phyloP scores from a whole-genome alignment of 2,113 vertebrate species.

The Oxygymnocypris stewartii region DNA sequence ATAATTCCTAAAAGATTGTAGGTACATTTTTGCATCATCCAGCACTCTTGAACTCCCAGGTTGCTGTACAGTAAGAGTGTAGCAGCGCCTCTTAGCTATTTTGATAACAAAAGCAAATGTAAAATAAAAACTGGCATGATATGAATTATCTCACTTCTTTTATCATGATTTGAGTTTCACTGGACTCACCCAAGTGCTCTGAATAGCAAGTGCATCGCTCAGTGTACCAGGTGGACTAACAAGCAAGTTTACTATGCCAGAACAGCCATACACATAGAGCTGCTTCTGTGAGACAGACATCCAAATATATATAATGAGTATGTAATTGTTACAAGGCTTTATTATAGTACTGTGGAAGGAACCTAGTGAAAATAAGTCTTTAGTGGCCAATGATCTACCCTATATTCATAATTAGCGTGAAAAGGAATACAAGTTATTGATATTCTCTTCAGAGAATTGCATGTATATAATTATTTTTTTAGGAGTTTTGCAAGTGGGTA shows the following conservation, averaged over 20 bases:
- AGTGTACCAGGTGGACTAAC: not conserved
- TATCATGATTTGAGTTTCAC: not conserved
- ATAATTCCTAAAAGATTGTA: not conserved
- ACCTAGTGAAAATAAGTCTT: not conserved
- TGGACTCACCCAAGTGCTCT: not conserved
- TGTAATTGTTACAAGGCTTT: too few relatives aligned
- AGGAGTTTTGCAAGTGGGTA: not conserved
- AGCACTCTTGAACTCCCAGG: not conserved
- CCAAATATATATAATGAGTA: too few relatives aligned
- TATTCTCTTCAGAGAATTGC: not conserved
- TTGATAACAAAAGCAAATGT: not conserved
- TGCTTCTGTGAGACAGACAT: not conserved
- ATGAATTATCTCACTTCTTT: not conserved
- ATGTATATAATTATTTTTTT: not conserved
- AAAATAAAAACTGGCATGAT: not conserved
- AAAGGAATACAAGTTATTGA: not conserved
- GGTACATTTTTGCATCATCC: not conserved
- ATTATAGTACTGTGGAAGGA: too few relatives aligned
- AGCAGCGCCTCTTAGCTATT: not conserved
- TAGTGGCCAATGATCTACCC: not conserved
- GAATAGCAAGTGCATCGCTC: not conserved
- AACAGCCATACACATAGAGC: not conserved
- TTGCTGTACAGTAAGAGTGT: not conserved
- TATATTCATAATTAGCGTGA: not conserved
- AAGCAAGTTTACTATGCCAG: not conserved